Conservation (phyloP, 2,113 vertebrate genomes). For the Lasiurus cinereus region DNA sequence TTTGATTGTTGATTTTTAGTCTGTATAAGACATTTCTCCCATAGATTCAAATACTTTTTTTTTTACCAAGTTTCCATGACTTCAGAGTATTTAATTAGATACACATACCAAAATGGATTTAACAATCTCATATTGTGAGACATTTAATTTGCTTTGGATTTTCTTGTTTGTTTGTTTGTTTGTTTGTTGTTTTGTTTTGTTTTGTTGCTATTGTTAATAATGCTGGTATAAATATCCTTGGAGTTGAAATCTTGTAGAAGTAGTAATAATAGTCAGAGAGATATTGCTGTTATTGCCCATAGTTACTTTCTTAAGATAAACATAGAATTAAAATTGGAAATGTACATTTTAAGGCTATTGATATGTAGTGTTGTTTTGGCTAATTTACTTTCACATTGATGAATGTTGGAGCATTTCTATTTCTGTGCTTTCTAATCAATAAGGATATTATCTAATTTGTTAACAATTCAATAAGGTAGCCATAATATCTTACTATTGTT, state of each 20-base stretch:
- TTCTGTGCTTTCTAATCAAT: background rate
- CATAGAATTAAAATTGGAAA: background rate
- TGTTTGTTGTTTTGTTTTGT: too few relatives aligned
- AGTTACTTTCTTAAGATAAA: background rate
- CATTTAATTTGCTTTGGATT: slow-evolving; percentile 16
- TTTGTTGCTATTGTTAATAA: slow-evolving; percentile 7
- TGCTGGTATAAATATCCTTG: background rate
- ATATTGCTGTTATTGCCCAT: background rate
- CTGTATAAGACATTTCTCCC: background rate
- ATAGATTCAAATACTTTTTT: background rate
- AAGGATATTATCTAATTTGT: background rate
- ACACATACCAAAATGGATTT: background rate
- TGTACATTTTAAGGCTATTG: background rate
- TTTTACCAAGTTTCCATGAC: background rate
- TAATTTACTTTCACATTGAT: background rate
- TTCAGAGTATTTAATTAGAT: slow-evolving; percentile 27
- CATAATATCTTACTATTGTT: background rate
- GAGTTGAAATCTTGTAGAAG: background rate
- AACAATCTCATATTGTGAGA: background rate
- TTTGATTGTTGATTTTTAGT: slow-evolving; percentile 33
- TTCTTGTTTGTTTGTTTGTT: too few relatives aligned
- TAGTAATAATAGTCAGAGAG: background rate
- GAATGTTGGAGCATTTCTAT: background rate
- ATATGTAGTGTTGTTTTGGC: background rate
- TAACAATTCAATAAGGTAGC: background rate